Conservation (phyloP, 2,113 vertebrate genomes). For the Dipodomys ordii region DNA sequence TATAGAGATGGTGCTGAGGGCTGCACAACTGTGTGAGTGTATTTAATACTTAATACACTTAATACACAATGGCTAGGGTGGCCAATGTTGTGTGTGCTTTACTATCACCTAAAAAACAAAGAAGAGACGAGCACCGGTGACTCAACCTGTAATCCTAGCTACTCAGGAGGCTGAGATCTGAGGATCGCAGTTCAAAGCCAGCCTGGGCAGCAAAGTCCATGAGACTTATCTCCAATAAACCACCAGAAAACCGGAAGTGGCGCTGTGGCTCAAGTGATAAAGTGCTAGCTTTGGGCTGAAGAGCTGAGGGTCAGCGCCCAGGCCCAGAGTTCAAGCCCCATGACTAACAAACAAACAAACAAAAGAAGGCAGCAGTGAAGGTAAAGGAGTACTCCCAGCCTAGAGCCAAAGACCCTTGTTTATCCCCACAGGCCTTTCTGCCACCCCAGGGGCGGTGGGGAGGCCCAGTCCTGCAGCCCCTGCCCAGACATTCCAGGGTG, state of each 20-base stretch:
- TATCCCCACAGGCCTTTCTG: background rate
- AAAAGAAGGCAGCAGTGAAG: background rate
- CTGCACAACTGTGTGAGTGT: accelerated
- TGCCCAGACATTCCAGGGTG: constrained; percentile 48
- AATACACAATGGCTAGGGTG: too few relatives aligned
- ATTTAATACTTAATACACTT: background rate
- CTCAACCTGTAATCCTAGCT: too few relatives aligned
- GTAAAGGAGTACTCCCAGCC: background rate
- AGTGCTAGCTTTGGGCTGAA: too few relatives aligned
- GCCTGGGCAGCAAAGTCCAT: too few relatives aligned
- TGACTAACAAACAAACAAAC: too few relatives aligned
- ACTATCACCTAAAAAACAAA: background rate
- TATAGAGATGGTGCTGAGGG: background rate
- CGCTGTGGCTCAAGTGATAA: too few relatives aligned
- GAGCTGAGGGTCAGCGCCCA: too few relatives aligned
- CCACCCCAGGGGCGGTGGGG: background rate
- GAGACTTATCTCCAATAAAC: too few relatives aligned
- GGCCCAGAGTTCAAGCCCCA: too few relatives aligned
- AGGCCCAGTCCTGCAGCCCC: background rate
- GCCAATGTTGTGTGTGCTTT: background rate
- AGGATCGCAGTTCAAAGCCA: too few relatives aligned
- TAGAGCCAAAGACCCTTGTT: background rate
- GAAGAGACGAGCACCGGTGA: background rate
- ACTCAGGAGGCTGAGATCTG: too few relatives aligned
- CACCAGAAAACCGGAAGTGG: background rate